Conservation (phyloP, 53 echinoderm and acorn worm species). For the Luidia sarsii region DNA sequence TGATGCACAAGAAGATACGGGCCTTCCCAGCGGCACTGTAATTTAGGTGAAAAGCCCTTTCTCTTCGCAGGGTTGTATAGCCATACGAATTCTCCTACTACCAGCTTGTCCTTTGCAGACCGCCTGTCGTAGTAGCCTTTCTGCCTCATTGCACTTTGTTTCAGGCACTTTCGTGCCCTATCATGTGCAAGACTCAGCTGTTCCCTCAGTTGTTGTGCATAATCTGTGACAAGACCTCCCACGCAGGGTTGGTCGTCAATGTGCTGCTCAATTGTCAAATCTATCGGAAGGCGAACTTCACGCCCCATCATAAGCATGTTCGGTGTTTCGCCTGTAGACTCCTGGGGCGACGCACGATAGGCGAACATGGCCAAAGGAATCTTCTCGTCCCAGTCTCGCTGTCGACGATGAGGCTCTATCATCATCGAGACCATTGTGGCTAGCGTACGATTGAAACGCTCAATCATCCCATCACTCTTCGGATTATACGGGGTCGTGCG, state of each 20-base stretch:
- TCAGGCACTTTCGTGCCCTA: not conserved
- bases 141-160: constrained; percentile 3
- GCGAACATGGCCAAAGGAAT: constrained; percentile 21
- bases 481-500: constrained; percentile 41
- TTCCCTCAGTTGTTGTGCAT: constrained; percentile 1
- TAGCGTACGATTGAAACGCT: constrained; percentile 54
- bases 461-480: constrained; percentile 43
- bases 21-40: constrained; percentile 29
- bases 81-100: constrained; percentile 2
- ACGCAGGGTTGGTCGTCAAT: not conserved
- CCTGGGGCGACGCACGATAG: constrained; percentile 20
- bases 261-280: not conserved
- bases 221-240: not conserved
- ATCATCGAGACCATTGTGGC: constrained; percentile 20
- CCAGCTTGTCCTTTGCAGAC: not conserved
- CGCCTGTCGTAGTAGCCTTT: constrained; percentile 1
- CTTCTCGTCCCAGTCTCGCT: constrained; percentile 25
- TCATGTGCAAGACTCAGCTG: not conserved
- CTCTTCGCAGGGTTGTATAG: constrained; percentile 9
- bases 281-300: constrained; percentile 11
- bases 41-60: constrained; percentile 12
- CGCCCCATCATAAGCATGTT: constrained; percentile 12
- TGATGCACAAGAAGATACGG: constrained; percentile 18
- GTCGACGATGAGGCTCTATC: not conserved
- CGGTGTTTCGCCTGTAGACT: constrained; percentile 20